Evolutionary conservation across 2,113 vertebrate genomes (phyloP).

Genomic region (Erythrocercus mccallii): DNA sequence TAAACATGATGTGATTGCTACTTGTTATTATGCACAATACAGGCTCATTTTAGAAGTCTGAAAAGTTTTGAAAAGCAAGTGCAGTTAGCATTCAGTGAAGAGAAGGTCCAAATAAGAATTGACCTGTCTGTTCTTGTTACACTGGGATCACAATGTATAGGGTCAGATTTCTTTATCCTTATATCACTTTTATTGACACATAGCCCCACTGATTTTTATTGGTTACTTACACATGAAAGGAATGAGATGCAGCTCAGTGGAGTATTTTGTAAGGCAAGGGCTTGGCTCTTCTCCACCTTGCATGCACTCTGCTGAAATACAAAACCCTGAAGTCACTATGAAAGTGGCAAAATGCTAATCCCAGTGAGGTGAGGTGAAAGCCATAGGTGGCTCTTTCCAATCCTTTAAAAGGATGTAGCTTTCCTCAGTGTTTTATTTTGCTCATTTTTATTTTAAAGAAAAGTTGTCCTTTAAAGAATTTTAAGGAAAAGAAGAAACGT

Average conservation of each 20-base stretch:
- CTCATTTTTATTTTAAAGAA: neutral
- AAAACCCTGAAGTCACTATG: neutral
- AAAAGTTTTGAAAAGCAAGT: neutral
- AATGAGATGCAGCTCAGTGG: neutral
- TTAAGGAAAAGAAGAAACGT: neutral
- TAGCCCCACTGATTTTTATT: neutral
- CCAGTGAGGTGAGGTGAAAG: neutral
- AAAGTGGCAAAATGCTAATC: neutral
- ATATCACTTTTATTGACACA: neutral
- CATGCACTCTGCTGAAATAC: neutral
- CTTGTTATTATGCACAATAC: neutral
- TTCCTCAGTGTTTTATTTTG: neutral
- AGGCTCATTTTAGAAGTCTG: neutral
- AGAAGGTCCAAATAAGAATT: neutral
- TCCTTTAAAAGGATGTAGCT: neutral
- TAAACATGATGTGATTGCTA: neutral
- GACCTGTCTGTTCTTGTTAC: neutral
- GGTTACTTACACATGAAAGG: neutral
- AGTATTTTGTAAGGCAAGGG: neutral
- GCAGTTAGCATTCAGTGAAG: neutral
- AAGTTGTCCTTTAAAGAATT: neutral
- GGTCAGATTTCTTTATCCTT: neutral
- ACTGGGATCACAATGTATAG: neutral
- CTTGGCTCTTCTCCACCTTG: neutral
- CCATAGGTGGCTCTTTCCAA: neutral